A percentile compares a stretch with the other conserved stretches of the same genome.
Conservation (phyloP, 2,888 invertebrate genomes). For the Meiosimyza decipiens region DNA sequence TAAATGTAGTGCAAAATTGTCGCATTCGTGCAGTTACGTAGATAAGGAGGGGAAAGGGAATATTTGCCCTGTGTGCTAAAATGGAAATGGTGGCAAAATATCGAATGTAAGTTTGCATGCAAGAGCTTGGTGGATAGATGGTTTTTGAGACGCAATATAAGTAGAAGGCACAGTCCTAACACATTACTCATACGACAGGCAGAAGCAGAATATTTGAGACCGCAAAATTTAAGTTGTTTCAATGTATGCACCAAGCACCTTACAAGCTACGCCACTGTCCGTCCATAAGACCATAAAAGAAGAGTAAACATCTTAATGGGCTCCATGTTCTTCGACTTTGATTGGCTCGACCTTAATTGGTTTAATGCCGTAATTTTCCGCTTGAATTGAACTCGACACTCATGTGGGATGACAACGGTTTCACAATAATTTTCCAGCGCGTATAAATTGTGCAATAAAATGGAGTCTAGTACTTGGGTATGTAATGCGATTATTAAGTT, state of each 20-base stretch:
- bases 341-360: slow-evolving; percentile 36
- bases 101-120: no score
- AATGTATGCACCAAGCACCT: no score
- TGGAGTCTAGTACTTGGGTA: neutral
- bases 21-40: neutral
- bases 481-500: neutral
- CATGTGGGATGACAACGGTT: neutral
- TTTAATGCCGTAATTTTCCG: slow-evolving; percentile 53
- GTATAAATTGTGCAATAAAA: slow-evolving; percentile 21
- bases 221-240: no score
- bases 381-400: slow-evolving; percentile 42
- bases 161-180: no score
- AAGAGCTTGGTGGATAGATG: no score
- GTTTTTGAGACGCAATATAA: no score
- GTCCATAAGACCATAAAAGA: no score
- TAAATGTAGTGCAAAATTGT: neutral
- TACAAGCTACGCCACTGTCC: no score
- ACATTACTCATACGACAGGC: no score
- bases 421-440: neutral
- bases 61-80: no score
- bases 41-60: neutral
- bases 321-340: slow-evolving; percentile 16
- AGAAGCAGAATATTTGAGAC: no score
- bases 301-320: slow-evolving; percentile 18
- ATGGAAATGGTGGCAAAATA: no score